These are phyloP conservation scores for Nixonia krombeini DNA, from an alignment of 1,140 invertebrate genomes.

Conservation along the genomic window DNA sequence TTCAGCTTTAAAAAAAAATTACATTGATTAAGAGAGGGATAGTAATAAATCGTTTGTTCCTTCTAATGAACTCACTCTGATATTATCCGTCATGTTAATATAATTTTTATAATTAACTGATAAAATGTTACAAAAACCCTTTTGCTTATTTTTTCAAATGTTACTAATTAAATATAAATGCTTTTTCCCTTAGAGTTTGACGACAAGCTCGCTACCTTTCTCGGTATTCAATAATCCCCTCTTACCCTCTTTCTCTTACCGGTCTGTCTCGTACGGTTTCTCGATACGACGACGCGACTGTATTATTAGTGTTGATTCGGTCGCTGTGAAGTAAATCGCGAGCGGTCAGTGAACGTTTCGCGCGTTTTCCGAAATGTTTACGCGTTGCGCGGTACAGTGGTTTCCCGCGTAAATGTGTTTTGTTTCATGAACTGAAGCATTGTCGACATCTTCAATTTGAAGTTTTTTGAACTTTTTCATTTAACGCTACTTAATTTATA, in stretches of 20 bases:
- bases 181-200: too few species aligned
- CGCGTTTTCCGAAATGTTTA: background rate
- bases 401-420: background rate
- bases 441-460: background rate
- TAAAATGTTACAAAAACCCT: background rate
- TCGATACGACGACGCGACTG: background rate
- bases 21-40: too few species aligned
- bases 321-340: background rate
- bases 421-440: too few species aligned
- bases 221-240: background rate
- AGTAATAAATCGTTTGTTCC: too few species aligned
- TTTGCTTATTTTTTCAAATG: background rate
- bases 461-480: background rate
- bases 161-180: too few species aligned
- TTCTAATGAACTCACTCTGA: too few species aligned
- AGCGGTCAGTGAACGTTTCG: background rate
- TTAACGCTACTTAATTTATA: background rate
- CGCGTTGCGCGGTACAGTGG: too few species aligned
- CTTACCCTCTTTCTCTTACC: background rate
- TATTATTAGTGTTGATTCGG: background rate
- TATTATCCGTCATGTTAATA: too few species aligned
- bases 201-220: too few species aligned
- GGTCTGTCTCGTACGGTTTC: background rate
- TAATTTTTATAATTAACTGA: too few species aligned
- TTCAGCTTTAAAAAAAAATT: too few species aligned